These are phyloP conservation scores for Alca torda DNA, from an alignment of 2,797 vertebrate species.

Conservation along the genomic window DNA sequence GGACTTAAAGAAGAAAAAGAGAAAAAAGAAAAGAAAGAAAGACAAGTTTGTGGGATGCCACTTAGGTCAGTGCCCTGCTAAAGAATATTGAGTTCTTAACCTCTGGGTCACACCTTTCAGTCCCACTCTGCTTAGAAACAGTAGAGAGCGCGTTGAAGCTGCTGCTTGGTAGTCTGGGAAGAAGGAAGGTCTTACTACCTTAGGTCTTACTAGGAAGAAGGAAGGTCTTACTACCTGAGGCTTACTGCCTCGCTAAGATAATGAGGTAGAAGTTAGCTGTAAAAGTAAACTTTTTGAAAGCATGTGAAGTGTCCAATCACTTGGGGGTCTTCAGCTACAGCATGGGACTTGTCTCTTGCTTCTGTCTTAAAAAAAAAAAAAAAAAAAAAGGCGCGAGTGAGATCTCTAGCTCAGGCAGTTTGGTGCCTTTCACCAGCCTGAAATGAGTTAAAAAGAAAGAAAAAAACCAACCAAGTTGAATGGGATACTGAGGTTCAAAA, in stretches of 20 bases:
- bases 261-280: background rate
- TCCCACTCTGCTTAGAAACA: background rate
- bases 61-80: background rate
- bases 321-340: background rate
- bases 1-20: background rate
- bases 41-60: background rate
- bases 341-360: background rate
- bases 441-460: constrained; percentile 13
- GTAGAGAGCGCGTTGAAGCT: background rate
- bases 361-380: background rate
- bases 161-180: background rate
- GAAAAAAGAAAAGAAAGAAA: background rate
- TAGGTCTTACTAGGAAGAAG: background rate
- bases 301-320: background rate
- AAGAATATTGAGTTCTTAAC: background rate
- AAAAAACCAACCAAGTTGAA: background rate
- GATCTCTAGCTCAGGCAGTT: background rate
- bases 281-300: background rate
- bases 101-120: background rate
- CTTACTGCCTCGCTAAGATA: background rate
- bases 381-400: background rate
- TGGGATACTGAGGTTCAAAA: constrained; percentile 16
- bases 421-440: background rate
- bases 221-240: background rate
- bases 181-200: background rate